Conservation (phyloP, 2,888 invertebrate genomes). For the Dermolepida albohirtum region DNA sequence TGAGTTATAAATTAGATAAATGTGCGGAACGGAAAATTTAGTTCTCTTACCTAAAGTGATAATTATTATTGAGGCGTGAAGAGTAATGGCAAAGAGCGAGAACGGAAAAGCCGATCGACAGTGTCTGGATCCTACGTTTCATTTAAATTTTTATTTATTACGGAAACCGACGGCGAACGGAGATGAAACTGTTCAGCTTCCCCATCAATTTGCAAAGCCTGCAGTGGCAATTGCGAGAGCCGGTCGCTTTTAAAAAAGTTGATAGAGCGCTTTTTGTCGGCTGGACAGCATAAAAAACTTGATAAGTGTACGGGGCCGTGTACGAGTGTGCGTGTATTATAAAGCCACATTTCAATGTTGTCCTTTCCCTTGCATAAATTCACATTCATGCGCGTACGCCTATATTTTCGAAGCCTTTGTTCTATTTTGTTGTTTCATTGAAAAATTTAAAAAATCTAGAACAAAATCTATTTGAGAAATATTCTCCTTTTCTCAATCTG, state of each 20-base stretch:
- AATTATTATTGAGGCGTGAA: too few species aligned
- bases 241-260: conserved; percentile 13
- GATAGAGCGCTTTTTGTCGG: conserved; percentile 10
- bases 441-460: neutral
- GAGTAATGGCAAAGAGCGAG: too few species aligned
- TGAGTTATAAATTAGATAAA: too few species aligned
- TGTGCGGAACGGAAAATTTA: too few species aligned
- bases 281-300: conserved; percentile 10
- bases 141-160: conserved; percentile 19
- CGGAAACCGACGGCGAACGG: conserved; percentile 1
- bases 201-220: conserved; percentile 15
- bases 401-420: neutral
- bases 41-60: too few species aligned
- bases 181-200: conserved; percentile 12
- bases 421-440: neutral
- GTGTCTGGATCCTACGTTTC: neutral
- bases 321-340: too few species aligned
- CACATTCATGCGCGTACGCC: too few species aligned
- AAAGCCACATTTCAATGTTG: too few species aligned
- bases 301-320: conserved; percentile 1
- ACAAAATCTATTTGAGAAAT: too few species aligned
- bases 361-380: too few species aligned
- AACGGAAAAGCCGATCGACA: too few species aligned
- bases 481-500: too few species aligned
- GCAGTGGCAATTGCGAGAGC: conserved; percentile 1